These are phyloP conservation scores for Drosophila parthenogenetica DNA, from an alignment of 2,888 invertebrate species.

Conservation along the genomic window DNA sequence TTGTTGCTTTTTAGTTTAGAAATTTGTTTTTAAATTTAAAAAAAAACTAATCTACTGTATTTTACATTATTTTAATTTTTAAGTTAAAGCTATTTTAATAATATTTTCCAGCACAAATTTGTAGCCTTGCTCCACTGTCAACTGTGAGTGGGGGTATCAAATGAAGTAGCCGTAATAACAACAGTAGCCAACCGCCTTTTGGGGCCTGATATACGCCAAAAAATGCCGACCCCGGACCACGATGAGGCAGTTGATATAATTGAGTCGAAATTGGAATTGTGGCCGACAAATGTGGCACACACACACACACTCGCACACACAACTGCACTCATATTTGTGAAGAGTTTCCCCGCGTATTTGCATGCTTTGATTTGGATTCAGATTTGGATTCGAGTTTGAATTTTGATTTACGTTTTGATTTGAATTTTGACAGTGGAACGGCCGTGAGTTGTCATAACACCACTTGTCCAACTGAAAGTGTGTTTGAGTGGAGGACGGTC, in stretches of 20 bases:
- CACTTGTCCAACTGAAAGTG: constrained; percentile 13
- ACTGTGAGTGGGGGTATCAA: constrained; percentile 44
- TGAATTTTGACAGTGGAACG: constrained; percentile 57
- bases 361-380: constrained; percentile 40
- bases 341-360: constrained; percentile 52
- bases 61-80: too few relatives aligned
- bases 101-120: not conserved
- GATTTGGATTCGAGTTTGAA: constrained; percentile 15
- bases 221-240: constrained; percentile 44
- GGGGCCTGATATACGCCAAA: constrained; percentile 58
- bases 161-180: constrained; percentile 46
- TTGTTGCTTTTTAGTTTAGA: too few relatives aligned
- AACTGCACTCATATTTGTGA: constrained; percentile 18
- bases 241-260: constrained; percentile 39
- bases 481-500: constrained; percentile 10
- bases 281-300: constrained; percentile 23
- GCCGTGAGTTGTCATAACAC: constrained; percentile 71
- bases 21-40: too few relatives aligned
- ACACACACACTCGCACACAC: not conserved
- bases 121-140: constrained; percentile 36
- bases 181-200: constrained; percentile 56
- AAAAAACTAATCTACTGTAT: too few relatives aligned
- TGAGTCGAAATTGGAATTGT: constrained; percentile 59
- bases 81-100: too few relatives aligned
- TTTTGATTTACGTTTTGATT: constrained; percentile 16